phyloP scores from a whole-genome alignment of 2,797 vertebrate genomes.

The Semotilus atromaculatus region DNA sequence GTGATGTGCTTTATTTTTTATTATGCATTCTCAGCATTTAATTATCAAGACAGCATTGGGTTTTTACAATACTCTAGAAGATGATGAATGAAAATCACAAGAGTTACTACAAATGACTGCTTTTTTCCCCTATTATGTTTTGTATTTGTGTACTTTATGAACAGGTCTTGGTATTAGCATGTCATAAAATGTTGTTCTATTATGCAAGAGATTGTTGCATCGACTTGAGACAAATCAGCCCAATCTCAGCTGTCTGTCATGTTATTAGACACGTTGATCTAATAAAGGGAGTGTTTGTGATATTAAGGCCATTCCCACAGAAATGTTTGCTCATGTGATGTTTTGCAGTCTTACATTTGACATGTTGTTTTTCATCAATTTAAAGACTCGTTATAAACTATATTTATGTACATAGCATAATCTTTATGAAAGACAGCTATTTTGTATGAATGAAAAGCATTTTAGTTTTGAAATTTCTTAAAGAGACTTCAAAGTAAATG shows the following conservation, averaged over 20 bases:
- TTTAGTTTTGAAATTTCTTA: constrained; percentile 83
- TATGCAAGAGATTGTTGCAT: constrained; percentile 57
- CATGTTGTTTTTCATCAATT: constrained; percentile 57
- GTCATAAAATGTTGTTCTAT: constrained; percentile 56
- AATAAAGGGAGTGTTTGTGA: constrained; percentile 45
- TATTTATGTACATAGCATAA: constrained; percentile 87
- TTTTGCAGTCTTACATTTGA: constrained; percentile 60
- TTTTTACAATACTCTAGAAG: constrained; percentile 37
- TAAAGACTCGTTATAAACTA: constrained; percentile 63
- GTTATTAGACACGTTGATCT: constrained; percentile 40
- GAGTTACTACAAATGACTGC: constrained; percentile 40
- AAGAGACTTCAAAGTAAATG: constrained; percentile 78
- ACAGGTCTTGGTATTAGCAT: constrained; percentile 59
- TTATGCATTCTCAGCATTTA: constrained; percentile 41
- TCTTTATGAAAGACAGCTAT: constrained; percentile 88
- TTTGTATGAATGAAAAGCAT: constrained; percentile 85
- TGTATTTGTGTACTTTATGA: constrained; percentile 50
- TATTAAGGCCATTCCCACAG: constrained; percentile 45
- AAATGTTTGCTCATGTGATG: constrained; percentile 43
- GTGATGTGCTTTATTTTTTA: constrained; percentile 29
- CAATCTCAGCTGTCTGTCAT: constrained; percentile 51
- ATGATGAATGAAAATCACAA: constrained; percentile 38
- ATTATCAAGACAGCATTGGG: constrained; percentile 32
- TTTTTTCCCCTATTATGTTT: constrained; percentile 41
- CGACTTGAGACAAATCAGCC: constrained; percentile 54